phyloP scores from a whole-genome alignment of 2,797 vertebrate genomes.

The Falco rusticolus region DNA sequence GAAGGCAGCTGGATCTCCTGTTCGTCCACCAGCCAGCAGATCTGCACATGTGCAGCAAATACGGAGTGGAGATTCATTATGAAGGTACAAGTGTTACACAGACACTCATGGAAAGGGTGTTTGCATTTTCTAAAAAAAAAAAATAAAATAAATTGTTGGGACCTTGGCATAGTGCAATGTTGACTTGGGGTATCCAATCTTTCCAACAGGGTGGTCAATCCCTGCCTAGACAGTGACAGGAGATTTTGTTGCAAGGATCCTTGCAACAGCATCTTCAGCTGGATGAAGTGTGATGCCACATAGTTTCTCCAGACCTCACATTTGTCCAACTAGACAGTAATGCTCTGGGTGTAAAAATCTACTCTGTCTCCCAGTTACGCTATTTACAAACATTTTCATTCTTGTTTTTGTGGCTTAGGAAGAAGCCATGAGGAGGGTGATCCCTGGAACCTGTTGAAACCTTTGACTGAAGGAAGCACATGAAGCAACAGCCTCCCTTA shows the following conservation, averaged over 20 bases:
- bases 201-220: neutral
- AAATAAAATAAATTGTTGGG: no score
- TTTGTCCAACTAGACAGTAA: neutral
- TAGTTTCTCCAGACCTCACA: neutral
- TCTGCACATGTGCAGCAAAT: neutral
- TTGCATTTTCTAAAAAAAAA: neutral
- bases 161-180: neutral
- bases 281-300: rapidly evolving
- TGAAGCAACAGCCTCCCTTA: neutral
- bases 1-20: neutral
- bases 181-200: rapidly evolving
- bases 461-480: neutral
- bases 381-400: neutral
- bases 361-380: rapidly evolving
- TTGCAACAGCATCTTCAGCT: neutral
- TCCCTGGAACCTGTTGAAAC: neutral
- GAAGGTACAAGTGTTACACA: neutral
- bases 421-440: neutral
- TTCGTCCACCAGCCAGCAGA: neutral
- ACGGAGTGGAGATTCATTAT: neutral
- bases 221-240: neutral
- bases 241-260: neutral
- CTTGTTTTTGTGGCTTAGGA: neutral
- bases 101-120: rapidly evolving
- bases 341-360: neutral